phyloP scores from a whole-genome alignment of 2,888 invertebrate genomes.

The Macroteleia sp. region DNA sequence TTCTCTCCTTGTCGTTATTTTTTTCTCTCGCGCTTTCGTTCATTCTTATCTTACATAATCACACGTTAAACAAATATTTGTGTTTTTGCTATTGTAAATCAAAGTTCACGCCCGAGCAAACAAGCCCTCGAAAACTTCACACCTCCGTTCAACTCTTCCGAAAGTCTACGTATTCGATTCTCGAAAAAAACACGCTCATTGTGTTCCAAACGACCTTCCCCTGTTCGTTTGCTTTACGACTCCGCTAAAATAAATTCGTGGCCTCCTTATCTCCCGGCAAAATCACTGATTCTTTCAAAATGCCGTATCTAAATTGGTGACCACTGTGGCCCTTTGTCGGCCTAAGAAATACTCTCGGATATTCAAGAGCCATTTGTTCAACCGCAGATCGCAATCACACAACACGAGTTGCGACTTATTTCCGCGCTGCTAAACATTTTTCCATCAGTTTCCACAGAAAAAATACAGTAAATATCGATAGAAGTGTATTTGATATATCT shows the following conservation, averaged over 20 bases:
- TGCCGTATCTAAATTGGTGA: slow-evolving; percentile 61
- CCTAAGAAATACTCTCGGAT: slow-evolving; percentile 5
- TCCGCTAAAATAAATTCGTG: slow-evolving; percentile 25
- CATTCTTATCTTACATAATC: slow-evolving; percentile 42
- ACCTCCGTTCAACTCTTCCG: slow-evolving; percentile 37
- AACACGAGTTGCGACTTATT: slow-evolving; percentile 41
- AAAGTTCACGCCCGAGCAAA: slow-evolving; percentile 22
- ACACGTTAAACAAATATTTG: slow-evolving; percentile 31
- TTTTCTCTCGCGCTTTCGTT: background rate
- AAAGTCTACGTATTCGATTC: background rate
- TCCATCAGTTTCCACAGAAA: too few species aligned
- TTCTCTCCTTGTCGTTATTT: background rate
- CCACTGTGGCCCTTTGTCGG: slow-evolving; percentile 59
- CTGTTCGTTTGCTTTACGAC: slow-evolving; percentile 20
- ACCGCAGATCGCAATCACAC: slow-evolving; percentile 43
- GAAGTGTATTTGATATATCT: too few species aligned
- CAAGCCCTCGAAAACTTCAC: slow-evolving; percentile 27
- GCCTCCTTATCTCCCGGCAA: slow-evolving; percentile 39
- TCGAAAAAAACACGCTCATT: background rate
- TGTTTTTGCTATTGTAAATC: slow-evolving; percentile 35
- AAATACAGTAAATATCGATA: too few species aligned
- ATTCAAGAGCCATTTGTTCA: slow-evolving; percentile 11
- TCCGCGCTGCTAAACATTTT: slow-evolving; percentile 39
- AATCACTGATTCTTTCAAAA: slow-evolving; percentile 56
- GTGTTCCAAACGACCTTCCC: too few species aligned